Base-by-base conservation (phyloP, 2,888 invertebrate species). In the Eristalinus sepulchralis region DNA sequence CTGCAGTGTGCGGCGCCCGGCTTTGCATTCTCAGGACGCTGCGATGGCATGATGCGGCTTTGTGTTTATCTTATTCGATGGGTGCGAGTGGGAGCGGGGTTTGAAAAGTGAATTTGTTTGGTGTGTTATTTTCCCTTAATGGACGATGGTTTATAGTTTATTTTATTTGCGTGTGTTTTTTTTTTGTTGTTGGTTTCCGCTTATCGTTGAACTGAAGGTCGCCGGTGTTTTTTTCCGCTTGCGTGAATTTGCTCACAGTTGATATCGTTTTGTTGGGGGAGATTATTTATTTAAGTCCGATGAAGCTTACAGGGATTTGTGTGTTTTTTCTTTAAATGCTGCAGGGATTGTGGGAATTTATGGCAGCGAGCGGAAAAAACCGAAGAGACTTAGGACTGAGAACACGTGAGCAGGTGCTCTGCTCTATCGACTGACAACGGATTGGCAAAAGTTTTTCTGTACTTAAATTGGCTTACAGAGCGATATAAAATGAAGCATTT, bases 61-160 rank as follows among this genome's bases (percentile, higher is more conserved):
- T 67, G 63, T 72, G 62, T 76, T 80, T 72, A 76, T 73, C 57
- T 70, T 10, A 17, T 47, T 47, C 47, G 47, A 47, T 47, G 27
- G 27, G 27, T 24, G 62, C 24, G 22, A 8, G n/a, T 53, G 57
- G 31, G 27, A 27, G 5, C 27, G 27, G 71, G 57, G 63, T 47
- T 76, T 47, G 62, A 57, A 80, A 76, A 84, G 72, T 80, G 59
- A 80, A 84, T 76, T 80, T 80, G 78, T 70, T 70, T 79, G 39
- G 11, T 60, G 73, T 22, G 57, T 57, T 57, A 68, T 73, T 79
- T 62, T 60, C 27, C 31, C 39, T 83, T 72, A 67, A 79, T 66
- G 79, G 72, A 59, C 34, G 33, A 66, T 59, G 64, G 71, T 66
- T 79, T 79, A 64, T 64, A 13, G 63, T 22, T 71, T 31, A 62